These are phyloP conservation scores for Caenorhabditis sp. DNA, from an alignment of 2,888 invertebrate genomes.

Conservation along the genomic window DNA sequence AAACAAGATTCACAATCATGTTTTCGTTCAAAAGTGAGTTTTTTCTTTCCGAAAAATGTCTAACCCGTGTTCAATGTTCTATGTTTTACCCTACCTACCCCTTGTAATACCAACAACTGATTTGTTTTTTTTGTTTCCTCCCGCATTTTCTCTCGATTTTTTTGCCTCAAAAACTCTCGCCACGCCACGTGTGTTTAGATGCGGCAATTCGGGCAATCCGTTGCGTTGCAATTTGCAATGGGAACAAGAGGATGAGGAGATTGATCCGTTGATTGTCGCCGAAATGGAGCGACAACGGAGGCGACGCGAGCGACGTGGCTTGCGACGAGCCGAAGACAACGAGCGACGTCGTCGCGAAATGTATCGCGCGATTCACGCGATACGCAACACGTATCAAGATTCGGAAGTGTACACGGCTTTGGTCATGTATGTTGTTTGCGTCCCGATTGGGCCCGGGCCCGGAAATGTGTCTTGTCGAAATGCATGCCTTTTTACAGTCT, in stretches of 20 bases:
- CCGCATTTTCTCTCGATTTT: constrained; percentile 1
- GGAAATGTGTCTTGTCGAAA: not conserved
- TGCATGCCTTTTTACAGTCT: too few relatives aligned
- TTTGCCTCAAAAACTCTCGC: not conserved
- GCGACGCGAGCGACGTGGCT: not conserved
- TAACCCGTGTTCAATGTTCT: not conserved
- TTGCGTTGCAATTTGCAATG: constrained; percentile 15
- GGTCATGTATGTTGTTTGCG: constrained; percentile 19
- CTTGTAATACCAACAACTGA: not conserved
- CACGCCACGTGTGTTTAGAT: constrained; percentile 25
- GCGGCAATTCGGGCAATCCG: constrained; percentile 29
- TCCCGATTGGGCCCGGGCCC: too few relatives aligned
- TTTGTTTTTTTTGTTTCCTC: not conserved
- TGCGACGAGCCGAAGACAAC: not conserved
- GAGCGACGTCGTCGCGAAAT: constrained; percentile 4
- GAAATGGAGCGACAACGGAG: not conserved
- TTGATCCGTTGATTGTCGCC: not conserved
- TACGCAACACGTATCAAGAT: constrained; percentile 9
- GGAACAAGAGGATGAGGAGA: constrained; percentile 8
- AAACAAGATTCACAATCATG: constrained; percentile 64
- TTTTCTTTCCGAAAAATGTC: not conserved
- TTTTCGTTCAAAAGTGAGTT: constrained; percentile 63
- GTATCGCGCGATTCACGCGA: constrained; percentile 6
- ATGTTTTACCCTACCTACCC: not conserved
- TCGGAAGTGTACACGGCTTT: constrained; percentile 15